A percentile compares a stretch with the other conserved stretches of the same genome.
Conservation (phyloP, 2,113 vertebrate species). For the Pelecanus crispus region DNA sequence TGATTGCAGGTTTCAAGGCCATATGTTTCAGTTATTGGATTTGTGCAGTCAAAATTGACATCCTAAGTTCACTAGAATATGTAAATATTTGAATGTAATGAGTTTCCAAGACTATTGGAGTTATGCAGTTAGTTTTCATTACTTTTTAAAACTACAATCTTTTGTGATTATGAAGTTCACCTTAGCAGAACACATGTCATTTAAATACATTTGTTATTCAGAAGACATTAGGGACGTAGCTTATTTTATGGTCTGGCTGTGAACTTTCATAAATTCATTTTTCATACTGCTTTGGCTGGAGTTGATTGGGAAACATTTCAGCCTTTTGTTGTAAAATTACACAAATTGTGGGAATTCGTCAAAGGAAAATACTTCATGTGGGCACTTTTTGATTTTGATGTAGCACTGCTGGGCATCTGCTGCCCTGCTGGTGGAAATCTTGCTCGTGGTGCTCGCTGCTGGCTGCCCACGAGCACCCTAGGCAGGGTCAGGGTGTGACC, state of each 20-base stretch:
- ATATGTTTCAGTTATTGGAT: slow-evolving; percentile 70
- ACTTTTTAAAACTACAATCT: not conserved
- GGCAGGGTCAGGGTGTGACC: not conserved
- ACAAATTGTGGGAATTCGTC: not conserved
- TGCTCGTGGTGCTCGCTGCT: not conserved
- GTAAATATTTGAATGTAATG: slow-evolving; percentile 64
- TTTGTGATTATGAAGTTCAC: not conserved
- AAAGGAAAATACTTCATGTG: not conserved
- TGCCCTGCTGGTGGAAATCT: not conserved
- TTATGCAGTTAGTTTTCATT: slow-evolving; percentile 29
- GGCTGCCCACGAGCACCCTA: not conserved
- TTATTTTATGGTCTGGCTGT: not conserved
- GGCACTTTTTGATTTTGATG: not conserved
- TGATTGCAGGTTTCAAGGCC: slow-evolving; percentile 70
- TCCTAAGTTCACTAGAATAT: slow-evolving; percentile 41
- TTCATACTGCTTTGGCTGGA: not conserved
- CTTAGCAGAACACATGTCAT: not conserved
- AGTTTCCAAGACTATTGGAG: not conserved
- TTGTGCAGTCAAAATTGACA: slow-evolving; percentile 63
- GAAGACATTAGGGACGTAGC: not conserved
- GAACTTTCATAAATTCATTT: not conserved
- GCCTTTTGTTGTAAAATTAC: not conserved
- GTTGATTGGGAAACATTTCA: not conserved
- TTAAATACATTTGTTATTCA: not conserved
- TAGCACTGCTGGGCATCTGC: not conserved